phyloP scores from a whole-genome alignment of 1,140 invertebrate species.

The Drosophila equinoxialis region DNA sequence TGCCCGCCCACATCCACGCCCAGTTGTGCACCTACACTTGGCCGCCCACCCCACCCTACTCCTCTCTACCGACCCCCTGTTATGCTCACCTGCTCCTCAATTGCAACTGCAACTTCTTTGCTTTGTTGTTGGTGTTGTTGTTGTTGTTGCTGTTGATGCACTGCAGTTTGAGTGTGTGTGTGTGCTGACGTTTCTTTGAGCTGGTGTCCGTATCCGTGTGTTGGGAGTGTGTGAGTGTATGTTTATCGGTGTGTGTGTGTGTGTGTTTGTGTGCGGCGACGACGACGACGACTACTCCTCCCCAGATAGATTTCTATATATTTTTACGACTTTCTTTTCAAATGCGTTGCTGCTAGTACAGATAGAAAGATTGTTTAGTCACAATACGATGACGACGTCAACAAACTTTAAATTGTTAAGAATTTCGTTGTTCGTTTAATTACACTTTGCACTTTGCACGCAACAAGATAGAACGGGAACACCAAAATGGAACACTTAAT shows the following conservation, averaged over 20 bases:
- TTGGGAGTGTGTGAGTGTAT: conserved; percentile 32
- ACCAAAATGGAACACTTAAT: conserved; percentile 37
- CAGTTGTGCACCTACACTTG: conserved; percentile 20
- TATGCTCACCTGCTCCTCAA: conserved; percentile 66
- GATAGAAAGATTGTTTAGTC: conserved; percentile 52
- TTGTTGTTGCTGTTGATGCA: conserved; percentile 51
- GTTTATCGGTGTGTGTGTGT: conserved; percentile 23
- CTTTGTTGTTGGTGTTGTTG: conserved; percentile 42
- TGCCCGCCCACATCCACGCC: conserved; percentile 9
- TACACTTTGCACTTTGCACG: conserved; percentile 59
- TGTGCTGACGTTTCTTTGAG: conserved; percentile 29
- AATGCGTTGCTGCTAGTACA: conserved; percentile 42
- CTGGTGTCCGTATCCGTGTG: conserved; percentile 31
- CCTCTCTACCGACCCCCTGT: neutral
- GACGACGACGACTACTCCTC: conserved; percentile 58
- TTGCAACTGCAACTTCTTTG: conserved; percentile 55
- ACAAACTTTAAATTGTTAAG: conserved; percentile 35
- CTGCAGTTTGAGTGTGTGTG: conserved; percentile 44
- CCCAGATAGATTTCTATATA: conserved; percentile 70
- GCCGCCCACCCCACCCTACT: conserved; percentile 22
- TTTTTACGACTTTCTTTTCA: conserved; percentile 75
- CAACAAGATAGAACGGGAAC: conserved; percentile 37
- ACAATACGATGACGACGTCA: conserved; percentile 74
- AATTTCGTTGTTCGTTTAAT: conserved; percentile 23
- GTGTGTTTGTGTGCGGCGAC: conserved; percentile 26